Evolutionary conservation across 2,797 vertebrate genomes (phyloP), one percentile per base, ranked within the genome.

Genomic region (Taenioides sp.): DNA sequence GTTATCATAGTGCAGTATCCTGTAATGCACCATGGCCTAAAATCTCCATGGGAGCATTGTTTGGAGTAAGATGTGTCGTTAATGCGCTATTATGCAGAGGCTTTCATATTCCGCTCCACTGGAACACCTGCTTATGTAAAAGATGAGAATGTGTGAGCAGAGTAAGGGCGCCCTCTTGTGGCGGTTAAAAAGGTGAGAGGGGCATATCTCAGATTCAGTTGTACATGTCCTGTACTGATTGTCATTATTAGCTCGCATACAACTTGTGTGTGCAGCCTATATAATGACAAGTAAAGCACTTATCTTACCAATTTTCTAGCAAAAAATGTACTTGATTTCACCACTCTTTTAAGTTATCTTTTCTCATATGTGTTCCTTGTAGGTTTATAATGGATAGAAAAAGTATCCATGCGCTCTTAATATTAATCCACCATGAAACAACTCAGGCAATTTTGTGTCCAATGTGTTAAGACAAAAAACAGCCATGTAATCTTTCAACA

Each of bases 91-190:
- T 77, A 34, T 86, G 65, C 71, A 84, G 66, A 80, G 65, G 78
- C 62, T 34, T 80, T 71, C 66, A 0, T 72, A 40, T 71, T 79
- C 69, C 68, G 23, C 50, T 66, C 69, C 71, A 59, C 18, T 65
- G 65, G 47, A 31, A 72, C 78, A 69, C 65, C 49, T 58, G 6
- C 52, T 87, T 83, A 84, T 80, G 75, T 85, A 86, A 91, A 70
- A 12, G 0, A 7, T 1, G 11, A 1, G 18, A 22, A 18, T 12
- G 23, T 11, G 23, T 22, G 34, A 28, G 71, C 69, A 70, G 82
- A 75, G 70, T 22, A 43, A 17, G 57, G 62, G 79, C 70, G 87
- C 86, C 90, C 77, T 67, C 83, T 0, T 37, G 72, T 88, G 91
- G 88, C 22, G 12, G 14, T 5, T 23, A 12, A 2, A 65, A 27